A percentile compares a stretch with the other conserved stretches of the same genome.
Conservation (phyloP, 2,113 vertebrate genomes). For the Vulpes ferrilata region DNA sequence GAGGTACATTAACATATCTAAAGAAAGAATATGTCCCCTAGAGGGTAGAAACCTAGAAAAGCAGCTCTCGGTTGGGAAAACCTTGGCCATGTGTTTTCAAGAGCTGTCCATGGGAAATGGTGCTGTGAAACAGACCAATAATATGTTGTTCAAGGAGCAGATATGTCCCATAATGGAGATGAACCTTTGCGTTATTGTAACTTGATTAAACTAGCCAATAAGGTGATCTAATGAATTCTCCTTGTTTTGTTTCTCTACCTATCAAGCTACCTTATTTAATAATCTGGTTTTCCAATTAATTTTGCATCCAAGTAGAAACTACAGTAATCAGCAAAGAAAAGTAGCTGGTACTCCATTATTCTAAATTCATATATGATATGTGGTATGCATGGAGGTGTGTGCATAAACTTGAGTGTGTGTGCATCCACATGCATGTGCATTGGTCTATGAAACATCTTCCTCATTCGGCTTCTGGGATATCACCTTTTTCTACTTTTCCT, state of each 20-base stretch:
- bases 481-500: neutral
- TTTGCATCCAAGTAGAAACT: neutral
- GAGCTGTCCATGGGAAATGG: neutral
- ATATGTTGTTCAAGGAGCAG: neutral
- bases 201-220: neutral
- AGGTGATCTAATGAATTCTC: neutral
- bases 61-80: neutral
- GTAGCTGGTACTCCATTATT: neutral
- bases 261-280: neutral
- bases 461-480: neutral
- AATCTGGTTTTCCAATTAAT: neutral
- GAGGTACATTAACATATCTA: slow-evolving; percentile 46
- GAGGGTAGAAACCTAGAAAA: slow-evolving; percentile 32
- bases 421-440: fast-evolving
- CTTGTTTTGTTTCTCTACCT: neutral
- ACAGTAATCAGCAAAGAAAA: neutral
- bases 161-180: neutral
- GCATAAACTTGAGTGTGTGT: neutral
- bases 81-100: neutral
- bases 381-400: neutral
- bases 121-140: neutral
- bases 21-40: neutral
- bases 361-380: neutral
- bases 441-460: neutral
- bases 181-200: neutral